Evolutionary conservation across 2,113 vertebrate species (phyloP).

Genomic region (Sterna hirundo): DNA sequence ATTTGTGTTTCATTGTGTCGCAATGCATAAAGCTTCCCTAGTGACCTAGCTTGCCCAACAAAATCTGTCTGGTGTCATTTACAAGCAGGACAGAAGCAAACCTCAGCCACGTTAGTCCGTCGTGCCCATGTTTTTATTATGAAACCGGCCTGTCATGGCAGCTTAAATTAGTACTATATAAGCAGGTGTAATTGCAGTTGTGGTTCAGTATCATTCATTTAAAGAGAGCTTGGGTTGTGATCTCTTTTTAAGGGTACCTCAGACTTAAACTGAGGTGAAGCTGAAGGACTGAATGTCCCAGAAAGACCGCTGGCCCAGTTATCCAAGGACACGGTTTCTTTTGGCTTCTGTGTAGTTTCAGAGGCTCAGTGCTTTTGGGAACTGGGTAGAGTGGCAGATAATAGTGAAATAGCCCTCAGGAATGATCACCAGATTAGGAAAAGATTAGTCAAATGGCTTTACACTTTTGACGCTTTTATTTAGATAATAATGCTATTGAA

Average conservation of each 20-base stretch:
- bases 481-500: background rate
- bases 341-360: background rate
- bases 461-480: background rate
- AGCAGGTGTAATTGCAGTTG: background rate
- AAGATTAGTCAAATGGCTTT: background rate
- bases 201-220: background rate
- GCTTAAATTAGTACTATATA: background rate
- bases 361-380: slow-evolving; percentile 7
- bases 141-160: background rate
- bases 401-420: background rate
- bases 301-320: background rate
- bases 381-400: background rate
- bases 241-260: background rate
- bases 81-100: background rate
- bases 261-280: background rate
- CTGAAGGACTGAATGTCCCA: background rate
- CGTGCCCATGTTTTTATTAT: background rate
- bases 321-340: background rate
- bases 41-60: background rate
- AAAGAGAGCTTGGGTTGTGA: background rate
- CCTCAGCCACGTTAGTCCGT: no score
- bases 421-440: background rate
- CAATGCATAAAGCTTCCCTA: background rate
- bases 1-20: background rate
- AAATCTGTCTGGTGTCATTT: background rate